phyloP scores from a whole-genome alignment of 2,888 invertebrate species.

The Steromphala cineraria region DNA sequence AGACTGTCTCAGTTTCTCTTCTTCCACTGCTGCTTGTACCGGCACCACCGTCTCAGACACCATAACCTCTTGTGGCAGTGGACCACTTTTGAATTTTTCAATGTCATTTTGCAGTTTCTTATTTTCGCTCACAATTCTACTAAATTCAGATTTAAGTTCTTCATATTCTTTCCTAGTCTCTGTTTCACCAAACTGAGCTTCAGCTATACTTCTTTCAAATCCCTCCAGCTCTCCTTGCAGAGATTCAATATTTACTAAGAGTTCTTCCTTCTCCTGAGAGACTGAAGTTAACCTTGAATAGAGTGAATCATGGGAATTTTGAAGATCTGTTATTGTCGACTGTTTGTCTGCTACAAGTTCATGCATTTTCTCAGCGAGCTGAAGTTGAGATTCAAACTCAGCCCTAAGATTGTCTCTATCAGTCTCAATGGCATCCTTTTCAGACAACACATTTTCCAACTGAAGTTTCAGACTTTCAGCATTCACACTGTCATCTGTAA shows the following conservation, averaged over 20 bases:
- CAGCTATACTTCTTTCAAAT: slow-evolving; percentile 36
- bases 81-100: neutral
- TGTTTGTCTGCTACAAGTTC: slow-evolving; percentile 31
- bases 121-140: neutral
- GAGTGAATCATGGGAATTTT: slow-evolving; percentile 22
- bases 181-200: slow-evolving; percentile 35
- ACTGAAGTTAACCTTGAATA: slow-evolving; percentile 12
- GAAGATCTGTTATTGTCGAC: slow-evolving; percentile 24
- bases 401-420: slow-evolving; percentile 42
- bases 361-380: slow-evolving; percentile 32
- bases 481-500: slow-evolving; percentile 42
- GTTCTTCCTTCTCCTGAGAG: slow-evolving; percentile 33
- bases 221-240: slow-evolving; percentile 46
- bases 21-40: neutral
- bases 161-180: slow-evolving; percentile 27
- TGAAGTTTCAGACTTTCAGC: slow-evolving; percentile 46
- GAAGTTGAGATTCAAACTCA: slow-evolving; percentile 30
- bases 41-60: neutral
- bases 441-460: slow-evolving; percentile 46
- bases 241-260: slow-evolving; percentile 42
- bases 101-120: neutral
- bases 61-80: neutral
- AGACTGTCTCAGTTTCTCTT: slow-evolving; percentile 17
- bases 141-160: neutral
- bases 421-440: slow-evolving; percentile 48